Conservation (phyloP, 2,888 invertebrate genomes). For the Chymomyza procnemis region DNA sequence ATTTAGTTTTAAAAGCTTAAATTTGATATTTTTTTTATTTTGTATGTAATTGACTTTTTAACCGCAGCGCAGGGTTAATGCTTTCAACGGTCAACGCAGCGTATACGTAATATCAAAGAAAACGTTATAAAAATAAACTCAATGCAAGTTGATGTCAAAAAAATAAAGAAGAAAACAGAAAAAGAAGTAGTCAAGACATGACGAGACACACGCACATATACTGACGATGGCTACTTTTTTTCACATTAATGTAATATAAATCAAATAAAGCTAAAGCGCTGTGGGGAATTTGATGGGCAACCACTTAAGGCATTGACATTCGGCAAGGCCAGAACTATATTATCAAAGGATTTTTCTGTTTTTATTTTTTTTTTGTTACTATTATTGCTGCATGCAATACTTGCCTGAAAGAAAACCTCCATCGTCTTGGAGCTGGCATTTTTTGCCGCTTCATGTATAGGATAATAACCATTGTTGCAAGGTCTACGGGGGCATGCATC, state of each 20-base stretch:
- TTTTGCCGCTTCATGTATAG: conserved; percentile 94
- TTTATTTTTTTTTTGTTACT: neutral
- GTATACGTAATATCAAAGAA: conserved; percentile 1
- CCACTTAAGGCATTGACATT: conserved; percentile 38
- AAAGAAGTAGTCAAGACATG: neutral
- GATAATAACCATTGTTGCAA: conserved; percentile 93
- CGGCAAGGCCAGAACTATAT: neutral
- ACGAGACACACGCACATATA: neutral
- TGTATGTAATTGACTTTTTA: neutral
- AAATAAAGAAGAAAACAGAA: neutral
- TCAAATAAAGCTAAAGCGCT: conserved; percentile 48
- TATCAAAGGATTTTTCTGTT: neutral
- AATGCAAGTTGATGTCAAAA: neutral
- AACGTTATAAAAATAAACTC: neutral
- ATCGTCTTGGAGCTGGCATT: conserved; percentile 92
- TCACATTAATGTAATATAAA: conserved; percentile 34
- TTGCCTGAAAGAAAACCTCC: conserved; percentile 86
- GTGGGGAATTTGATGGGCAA: conserved; percentile 36
- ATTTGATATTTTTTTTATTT: neutral
- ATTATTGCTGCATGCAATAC: conserved; percentile 44
- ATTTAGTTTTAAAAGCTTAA: neutral
- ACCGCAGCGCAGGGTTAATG: neutral
- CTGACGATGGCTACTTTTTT: neutral
- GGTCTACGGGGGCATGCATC: conserved; percentile 87
- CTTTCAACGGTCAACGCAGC: neutral